Conservation (phyloP, 1,140 invertebrate species). For the Drosophila nasuta region DNA sequence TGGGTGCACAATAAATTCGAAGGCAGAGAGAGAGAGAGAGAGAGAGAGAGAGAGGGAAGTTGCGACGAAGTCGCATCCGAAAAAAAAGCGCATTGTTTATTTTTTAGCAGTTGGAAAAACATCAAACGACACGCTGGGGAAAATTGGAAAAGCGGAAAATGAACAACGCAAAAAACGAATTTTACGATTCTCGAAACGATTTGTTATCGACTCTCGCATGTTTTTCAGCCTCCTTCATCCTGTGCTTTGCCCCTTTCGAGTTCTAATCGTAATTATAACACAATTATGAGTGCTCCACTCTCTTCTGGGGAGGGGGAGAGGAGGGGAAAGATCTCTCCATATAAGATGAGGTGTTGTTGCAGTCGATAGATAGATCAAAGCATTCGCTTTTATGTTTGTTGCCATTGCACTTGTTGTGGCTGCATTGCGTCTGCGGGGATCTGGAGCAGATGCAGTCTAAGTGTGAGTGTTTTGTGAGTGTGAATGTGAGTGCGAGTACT, state of each 20-base stretch:
- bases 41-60: neutral
- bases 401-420: slow-evolving; percentile 75
- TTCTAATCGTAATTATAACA: slow-evolving; percentile 47
- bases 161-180: slow-evolving; percentile 57
- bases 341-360: slow-evolving; percentile 37
- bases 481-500: neutral
- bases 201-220: slow-evolving; percentile 50
- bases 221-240: slow-evolving; percentile 51
- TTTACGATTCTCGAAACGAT: slow-evolving; percentile 63
- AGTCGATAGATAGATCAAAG: slow-evolving; percentile 79
- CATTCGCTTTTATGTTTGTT: slow-evolving; percentile 71
- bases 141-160: slow-evolving; percentile 33
- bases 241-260: too few relatives aligned
- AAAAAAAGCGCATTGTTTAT: slow-evolving; percentile 67
- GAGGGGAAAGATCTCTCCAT: neutral
- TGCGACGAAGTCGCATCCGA: slow-evolving; percentile 34
- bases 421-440: slow-evolving; percentile 35
- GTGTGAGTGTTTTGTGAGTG: neutral
- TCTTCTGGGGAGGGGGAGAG: too few relatives aligned
- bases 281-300: slow-evolving; percentile 64
- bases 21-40: slow-evolving; percentile 5
- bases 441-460: neutral
- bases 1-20: slow-evolving; percentile 69
- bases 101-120: slow-evolving; percentile 63
- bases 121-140: slow-evolving; percentile 64